Percentiles rank a stretch among this genome's conserved stretches.
phyloP scores from a whole-genome alignment of 2,113 vertebrate genomes.

The Austrofundulus limnaeus region DNA sequence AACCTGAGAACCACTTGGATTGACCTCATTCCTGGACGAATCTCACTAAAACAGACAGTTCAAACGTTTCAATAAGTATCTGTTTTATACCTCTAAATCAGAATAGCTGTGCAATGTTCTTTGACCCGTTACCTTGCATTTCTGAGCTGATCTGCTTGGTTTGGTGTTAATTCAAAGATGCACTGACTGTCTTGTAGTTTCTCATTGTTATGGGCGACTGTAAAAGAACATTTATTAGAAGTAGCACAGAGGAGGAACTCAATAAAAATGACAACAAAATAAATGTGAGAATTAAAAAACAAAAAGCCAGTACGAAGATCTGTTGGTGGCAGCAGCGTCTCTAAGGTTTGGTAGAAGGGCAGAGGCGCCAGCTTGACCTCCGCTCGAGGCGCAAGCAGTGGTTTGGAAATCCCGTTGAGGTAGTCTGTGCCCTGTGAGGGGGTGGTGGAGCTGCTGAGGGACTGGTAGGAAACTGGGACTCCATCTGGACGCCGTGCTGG shows the following conservation, averaged over 20 bases:
- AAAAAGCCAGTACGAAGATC: conserved; percentile 81
- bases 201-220: conserved; percentile 94
- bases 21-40: conserved; percentile 90
- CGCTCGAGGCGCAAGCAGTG: conserved; percentile 78
- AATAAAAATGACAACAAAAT: background rate
- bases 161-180: conserved; percentile 90
- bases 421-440: conserved; percentile 87
- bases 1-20: conserved; percentile 97
- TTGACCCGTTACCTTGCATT: conserved; percentile 86
- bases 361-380: conserved; percentile 90
- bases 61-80: conserved; percentile 1
- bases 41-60: conserved; percentile 79
- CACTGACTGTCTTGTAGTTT: conserved; percentile 97
- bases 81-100: conserved; percentile 10
- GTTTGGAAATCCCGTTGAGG: conserved; percentile 91
- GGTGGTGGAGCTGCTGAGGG: conserved; percentile 76
- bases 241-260: background rate
- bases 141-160: conserved; percentile 93
- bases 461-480: conserved; percentile 80
- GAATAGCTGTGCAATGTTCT: background rate
- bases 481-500: conserved; percentile 81
- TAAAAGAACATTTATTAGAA: conserved; percentile 15
- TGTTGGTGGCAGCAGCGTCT: conserved; percentile 91
- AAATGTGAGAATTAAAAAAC: background rate
- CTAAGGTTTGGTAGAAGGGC: conserved; percentile 95